A percentile compares a stretch with the other conserved stretches of the same genome.
Evolutionary conservation across 1,140 invertebrate species (phyloP).

Genomic region (Acromyrmex echinatior): DNA sequence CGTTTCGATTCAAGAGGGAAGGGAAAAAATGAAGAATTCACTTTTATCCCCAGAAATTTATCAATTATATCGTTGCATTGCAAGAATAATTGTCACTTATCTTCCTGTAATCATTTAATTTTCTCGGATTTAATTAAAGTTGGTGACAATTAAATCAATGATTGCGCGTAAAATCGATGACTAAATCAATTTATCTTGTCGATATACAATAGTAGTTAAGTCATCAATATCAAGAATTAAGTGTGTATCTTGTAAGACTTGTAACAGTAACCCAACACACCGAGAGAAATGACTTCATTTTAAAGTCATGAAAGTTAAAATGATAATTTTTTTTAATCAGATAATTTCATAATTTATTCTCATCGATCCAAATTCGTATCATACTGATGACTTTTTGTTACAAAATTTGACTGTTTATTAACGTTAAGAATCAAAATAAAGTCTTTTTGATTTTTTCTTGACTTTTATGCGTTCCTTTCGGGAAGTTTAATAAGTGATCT

Average conservation of each 20-base stretch:
- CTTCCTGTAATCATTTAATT: not conserved
- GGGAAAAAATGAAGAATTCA: not conserved
- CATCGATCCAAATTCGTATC: too few relatives aligned
- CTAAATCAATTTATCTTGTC: slow-evolving; percentile 22
- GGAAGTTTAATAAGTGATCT: too few relatives aligned
- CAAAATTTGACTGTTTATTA: too few relatives aligned
- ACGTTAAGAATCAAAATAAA: too few relatives aligned
- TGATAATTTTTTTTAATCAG: too few relatives aligned
- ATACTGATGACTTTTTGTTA: too few relatives aligned
- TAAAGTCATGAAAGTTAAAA: too few relatives aligned
- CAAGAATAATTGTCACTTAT: slow-evolving; percentile 6
- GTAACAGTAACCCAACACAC: not conserved
- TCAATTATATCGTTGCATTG: not conserved
- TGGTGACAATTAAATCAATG: not conserved
- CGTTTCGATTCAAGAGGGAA: not conserved
- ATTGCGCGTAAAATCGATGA: not conserved
- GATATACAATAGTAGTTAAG: not conserved
- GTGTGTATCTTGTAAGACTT: not conserved
- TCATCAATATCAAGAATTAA: not conserved
- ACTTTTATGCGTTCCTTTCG: too few relatives aligned
- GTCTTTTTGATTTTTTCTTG: too few relatives aligned
- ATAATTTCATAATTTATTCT: too few relatives aligned
- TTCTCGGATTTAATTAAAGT: not conserved
- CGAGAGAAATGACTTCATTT: too few relatives aligned
- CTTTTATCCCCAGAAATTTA: not conserved